Percentiles rank a stretch among this genome's conserved stretches.
phyloP scores from a whole-genome alignment of 2,888 invertebrate species.

The Hoplodrina ambigua region DNA sequence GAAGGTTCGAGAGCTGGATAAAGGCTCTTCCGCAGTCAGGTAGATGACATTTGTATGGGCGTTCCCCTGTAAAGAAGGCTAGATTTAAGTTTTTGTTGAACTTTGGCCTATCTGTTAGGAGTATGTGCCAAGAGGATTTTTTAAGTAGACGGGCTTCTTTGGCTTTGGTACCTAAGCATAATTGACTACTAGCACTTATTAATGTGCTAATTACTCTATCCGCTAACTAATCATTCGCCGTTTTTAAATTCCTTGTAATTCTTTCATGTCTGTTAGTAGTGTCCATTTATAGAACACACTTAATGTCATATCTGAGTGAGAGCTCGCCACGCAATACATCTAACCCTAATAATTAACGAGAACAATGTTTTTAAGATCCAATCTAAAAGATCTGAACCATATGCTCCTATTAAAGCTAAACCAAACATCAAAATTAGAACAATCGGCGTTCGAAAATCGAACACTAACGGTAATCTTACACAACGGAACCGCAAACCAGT shows the following conservation, averaged over 20 bases:
- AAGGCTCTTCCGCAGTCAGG: constrained; percentile 99
- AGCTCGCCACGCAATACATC: constrained; percentile 41
- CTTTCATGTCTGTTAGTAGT: constrained; percentile 21
- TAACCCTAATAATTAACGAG: constrained; percentile 55
- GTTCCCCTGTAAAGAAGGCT: constrained; percentile 94
- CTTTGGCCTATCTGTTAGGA: constrained; percentile 15
- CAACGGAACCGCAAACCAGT: constrained; percentile 73
- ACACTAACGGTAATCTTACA: constrained; percentile 73
- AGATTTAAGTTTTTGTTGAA: constrained; percentile 63
- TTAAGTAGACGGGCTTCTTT: background rate
- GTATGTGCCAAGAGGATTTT: background rate
- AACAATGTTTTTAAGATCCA: constrained; percentile 54
- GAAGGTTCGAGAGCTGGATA: constrained; percentile 98
- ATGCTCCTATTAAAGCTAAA: constrained; percentile 53
- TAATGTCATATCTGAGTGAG: constrained; percentile 43
- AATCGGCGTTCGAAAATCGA: constrained; percentile 67
- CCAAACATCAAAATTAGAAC: constrained; percentile 63
- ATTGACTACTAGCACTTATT: background rate
- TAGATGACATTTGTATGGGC: constrained; percentile 98
- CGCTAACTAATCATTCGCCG: no score
- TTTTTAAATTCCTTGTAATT: constrained; percentile 22
- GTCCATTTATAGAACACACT: constrained; percentile 31
- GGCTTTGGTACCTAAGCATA: background rate
- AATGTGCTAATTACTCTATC: background rate
- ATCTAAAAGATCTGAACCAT: constrained; percentile 47